Evolutionary conservation across 53 echinoderm and acorn worm species (phyloP).

Genomic region (Hippasteria phrygiana): DNA sequence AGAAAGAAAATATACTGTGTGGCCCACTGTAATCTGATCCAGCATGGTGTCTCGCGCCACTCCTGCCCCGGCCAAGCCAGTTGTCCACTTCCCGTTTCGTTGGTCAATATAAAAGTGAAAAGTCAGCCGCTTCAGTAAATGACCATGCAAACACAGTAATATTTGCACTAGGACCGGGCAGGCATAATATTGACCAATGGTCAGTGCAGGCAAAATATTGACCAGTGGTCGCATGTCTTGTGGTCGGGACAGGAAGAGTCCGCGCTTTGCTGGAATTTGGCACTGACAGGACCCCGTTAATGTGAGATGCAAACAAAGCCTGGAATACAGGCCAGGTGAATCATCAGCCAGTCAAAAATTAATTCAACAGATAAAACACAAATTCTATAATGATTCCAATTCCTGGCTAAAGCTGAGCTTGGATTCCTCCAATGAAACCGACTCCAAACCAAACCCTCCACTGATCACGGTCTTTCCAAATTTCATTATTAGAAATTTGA

Average conservation of each 20-base stretch:
- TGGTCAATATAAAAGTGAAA: background rate
- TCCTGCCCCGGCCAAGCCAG: background rate
- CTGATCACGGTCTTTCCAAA: too few relatives aligned
- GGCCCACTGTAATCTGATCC: background rate
- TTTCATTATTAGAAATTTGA: too few relatives aligned
- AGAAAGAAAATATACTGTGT: background rate
- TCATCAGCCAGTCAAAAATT: background rate
- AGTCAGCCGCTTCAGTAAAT: conserved; percentile 15
- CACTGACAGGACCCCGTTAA: background rate
- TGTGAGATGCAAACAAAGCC: background rate
- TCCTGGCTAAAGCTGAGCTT: too few relatives aligned
- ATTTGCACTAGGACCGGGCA: conserved; percentile 18
- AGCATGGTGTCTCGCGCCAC: background rate
- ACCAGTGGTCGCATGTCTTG: too few relatives aligned
- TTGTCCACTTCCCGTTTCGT: conserved; percentile 7
- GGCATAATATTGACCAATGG: conserved; percentile 51
- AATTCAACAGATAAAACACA: background rate
- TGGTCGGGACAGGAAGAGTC: background rate
- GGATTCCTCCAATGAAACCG: too few relatives aligned
- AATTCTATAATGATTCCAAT: background rate
- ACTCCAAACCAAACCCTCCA: too few relatives aligned
- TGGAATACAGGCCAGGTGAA: background rate
- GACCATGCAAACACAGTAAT: conserved; percentile 22
- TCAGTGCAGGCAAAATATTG: background rate
- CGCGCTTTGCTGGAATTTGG: background rate